Evolutionary conservation across 2,113 vertebrate genomes (phyloP).

Genomic region (Elephantulus edwardii): DNA sequence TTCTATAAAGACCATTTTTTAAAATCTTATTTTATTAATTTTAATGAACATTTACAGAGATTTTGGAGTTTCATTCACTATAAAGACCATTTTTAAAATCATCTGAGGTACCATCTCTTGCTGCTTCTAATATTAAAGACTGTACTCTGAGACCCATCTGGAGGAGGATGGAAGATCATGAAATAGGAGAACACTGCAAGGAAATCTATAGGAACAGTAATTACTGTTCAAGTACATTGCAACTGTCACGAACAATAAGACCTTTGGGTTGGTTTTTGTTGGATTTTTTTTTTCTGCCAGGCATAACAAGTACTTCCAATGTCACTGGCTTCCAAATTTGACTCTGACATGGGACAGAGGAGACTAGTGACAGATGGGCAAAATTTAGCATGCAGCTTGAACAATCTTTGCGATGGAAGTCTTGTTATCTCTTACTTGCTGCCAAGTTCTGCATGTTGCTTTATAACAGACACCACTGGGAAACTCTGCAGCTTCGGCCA

Average conservation of each 20-base stretch:
- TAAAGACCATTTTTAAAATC: background rate
- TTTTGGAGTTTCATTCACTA: no score
- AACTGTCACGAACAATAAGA: slow-evolving; percentile 77
- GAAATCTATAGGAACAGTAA: slow-evolving; percentile 76
- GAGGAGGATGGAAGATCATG: slow-evolving; percentile 56
- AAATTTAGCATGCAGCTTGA: slow-evolving; percentile 74
- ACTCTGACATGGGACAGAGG: slow-evolving; percentile 76
- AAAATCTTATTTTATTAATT: no score
- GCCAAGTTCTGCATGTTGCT: slow-evolving; percentile 77
- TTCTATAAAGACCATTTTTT: background rate
- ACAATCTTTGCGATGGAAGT: slow-evolving; percentile 74
- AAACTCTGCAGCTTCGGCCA: slow-evolving; percentile 67
- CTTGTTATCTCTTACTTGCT: slow-evolving; percentile 75
- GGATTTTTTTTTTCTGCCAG: slow-evolving; percentile 71
- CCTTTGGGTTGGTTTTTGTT: slow-evolving; percentile 72
- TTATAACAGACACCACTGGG: slow-evolving; percentile 75
- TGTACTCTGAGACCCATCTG: slow-evolving; percentile 9
- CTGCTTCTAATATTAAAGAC: slow-evolving; percentile 50
- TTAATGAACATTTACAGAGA: no score
- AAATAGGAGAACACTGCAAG: slow-evolving; percentile 55
- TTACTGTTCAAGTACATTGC: slow-evolving; percentile 74
- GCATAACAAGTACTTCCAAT: slow-evolving; percentile 80
- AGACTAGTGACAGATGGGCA: slow-evolving; percentile 84
- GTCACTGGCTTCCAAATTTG: slow-evolving; percentile 74
- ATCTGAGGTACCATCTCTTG: slow-evolving; percentile 1